Conservation (phyloP, 2,113 vertebrate species). For the Ceyx cyanopectus region DNA sequence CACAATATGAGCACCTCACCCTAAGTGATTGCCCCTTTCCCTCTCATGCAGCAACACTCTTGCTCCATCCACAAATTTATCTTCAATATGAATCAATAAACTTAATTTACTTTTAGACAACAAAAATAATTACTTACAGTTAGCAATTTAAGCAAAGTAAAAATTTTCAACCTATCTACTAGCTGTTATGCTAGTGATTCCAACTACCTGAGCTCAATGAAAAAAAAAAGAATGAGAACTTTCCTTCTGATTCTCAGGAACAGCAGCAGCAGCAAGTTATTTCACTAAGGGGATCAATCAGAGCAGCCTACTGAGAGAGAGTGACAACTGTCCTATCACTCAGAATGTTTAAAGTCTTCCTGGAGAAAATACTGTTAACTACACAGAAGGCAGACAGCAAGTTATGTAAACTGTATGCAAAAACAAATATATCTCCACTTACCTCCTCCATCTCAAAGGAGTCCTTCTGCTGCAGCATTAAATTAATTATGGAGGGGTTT, state of each 20-base stretch:
- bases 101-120: background rate
- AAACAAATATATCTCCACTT: constrained; percentile 53
- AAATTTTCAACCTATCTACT: background rate
- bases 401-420: constrained; percentile 30
- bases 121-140: background rate
- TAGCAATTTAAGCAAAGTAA: background rate
- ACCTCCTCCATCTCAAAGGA: constrained; percentile 99
- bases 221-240: background rate
- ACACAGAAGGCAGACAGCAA: constrained; percentile 2
- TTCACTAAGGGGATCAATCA: background rate
- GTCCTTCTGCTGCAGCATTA: constrained; percentile 85
- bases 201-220: background rate
- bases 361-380: constrained; percentile 8
- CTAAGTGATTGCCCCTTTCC: background rate
- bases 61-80: background rate
- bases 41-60: background rate
- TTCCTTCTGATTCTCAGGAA: background rate
- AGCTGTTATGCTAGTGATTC: background rate
- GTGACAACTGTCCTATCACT: background rate
- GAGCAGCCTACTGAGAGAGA: background rate
- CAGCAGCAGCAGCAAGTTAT: background rate
- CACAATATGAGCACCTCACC: background rate
- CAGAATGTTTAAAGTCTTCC: constrained; percentile 14
- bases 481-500: constrained; percentile 77
- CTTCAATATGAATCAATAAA: background rate